Percentiles rank a stretch among this genome's conserved stretches.
phyloP scores from a whole-genome alignment of 1,140 invertebrate species.

The Tachypleus tridentatus region DNA sequence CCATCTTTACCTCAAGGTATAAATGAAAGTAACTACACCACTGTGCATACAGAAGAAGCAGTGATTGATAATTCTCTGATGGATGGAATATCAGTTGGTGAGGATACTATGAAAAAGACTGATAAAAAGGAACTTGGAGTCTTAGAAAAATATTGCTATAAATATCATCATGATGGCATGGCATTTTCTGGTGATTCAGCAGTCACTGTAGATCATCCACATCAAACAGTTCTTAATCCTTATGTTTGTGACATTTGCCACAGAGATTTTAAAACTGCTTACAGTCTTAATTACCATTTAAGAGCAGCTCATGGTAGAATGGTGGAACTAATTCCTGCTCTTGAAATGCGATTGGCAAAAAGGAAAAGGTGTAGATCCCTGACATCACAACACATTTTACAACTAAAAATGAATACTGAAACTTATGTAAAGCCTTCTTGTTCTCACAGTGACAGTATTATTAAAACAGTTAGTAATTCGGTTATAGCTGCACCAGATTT shows the following conservation, averaged over 20 bases:
- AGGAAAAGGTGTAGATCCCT: constrained; percentile 8
- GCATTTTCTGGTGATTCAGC: not conserved
- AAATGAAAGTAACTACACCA: too few species aligned
- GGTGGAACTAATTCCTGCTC: constrained; percentile 15
- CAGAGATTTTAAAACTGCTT: constrained; percentile 14
- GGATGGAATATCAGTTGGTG: not conserved
- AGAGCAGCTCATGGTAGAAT: constrained; percentile 16
- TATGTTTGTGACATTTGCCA: constrained; percentile 15
- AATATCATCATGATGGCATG: not conserved
- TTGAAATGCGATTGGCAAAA: constrained; percentile 14
- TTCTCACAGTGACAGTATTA: constrained; percentile 7
- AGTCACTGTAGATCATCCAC: constrained; percentile 12
- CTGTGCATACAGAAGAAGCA: too few species aligned
- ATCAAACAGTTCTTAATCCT: constrained; percentile 7
- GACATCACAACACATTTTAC: not conserved
- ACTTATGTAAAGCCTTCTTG: not conserved
- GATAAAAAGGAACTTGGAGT: constrained; percentile 15
- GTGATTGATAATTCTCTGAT: not conserved
- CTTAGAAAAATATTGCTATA: not conserved
- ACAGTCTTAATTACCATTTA: constrained; percentile 17
- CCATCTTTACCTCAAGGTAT: too few species aligned
- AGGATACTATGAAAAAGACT: not conserved
- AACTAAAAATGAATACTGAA: constrained; percentile 2
- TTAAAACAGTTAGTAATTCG: constrained; percentile 12
- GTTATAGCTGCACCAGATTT: constrained; percentile 5